phyloP scores from a whole-genome alignment of 2,888 invertebrate species.

The Cyclophora albipunctata region DNA sequence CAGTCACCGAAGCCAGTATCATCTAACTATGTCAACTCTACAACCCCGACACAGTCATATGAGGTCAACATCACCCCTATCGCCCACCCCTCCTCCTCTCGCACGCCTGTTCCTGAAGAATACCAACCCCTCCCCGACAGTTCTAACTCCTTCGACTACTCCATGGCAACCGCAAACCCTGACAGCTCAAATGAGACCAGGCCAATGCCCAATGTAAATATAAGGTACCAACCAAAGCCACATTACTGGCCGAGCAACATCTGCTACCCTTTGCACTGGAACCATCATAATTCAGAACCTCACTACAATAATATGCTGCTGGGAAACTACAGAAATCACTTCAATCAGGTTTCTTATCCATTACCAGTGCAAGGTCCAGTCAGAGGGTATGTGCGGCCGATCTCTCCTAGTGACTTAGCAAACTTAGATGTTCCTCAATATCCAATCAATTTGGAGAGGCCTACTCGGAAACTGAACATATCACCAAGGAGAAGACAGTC shows the following conservation, averaged over 20 bases:
- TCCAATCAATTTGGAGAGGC: conserved; percentile 46
- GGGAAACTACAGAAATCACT: conserved; percentile 42
- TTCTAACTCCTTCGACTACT: conserved; percentile 56
- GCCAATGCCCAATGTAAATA: conserved; percentile 44
- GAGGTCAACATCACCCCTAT: conserved; percentile 45
- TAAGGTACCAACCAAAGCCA: conserved; percentile 63
- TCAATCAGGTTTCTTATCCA: conserved; percentile 41
- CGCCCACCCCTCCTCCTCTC: conserved; percentile 46
- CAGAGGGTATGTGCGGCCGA: background rate
- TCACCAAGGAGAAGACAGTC: conserved; percentile 60
- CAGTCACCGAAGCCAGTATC: conserved; percentile 44
- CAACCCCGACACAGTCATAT: conserved; percentile 47
- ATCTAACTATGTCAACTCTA: conserved; percentile 54
- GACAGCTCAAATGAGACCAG: conserved; percentile 36
- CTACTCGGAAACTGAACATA: conserved; percentile 62
- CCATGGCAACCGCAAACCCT: conserved; percentile 32
- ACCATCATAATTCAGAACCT: conserved; percentile 4
- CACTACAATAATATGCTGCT: conserved; percentile 49
- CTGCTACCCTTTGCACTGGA: conserved; percentile 36
- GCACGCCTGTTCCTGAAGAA: conserved; percentile 64
- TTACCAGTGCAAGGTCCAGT: conserved; percentile 14
- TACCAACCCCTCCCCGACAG: conserved; percentile 67
- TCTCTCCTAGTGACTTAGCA: conserved; percentile 2
- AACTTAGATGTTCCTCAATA: conserved; percentile 15
- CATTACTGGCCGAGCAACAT: conserved; percentile 37